Conservation (phyloP, 2,113 vertebrate species). For the Ariopsis seemanni region DNA sequence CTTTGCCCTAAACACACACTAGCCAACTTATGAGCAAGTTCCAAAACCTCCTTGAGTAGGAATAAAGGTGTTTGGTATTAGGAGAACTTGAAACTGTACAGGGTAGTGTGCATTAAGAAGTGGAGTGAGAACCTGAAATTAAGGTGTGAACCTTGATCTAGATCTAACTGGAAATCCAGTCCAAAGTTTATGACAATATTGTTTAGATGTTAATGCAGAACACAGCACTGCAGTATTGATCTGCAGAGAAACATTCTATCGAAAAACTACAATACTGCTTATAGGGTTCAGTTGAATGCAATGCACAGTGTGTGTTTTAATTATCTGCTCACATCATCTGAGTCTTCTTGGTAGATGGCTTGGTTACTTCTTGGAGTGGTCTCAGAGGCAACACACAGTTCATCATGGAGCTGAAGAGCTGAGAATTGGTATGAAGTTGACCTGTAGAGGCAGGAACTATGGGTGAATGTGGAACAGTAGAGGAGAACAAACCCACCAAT, state of each 20-base stretch:
- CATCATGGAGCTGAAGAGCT: conserved; percentile 68
- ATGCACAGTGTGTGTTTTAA: neutral
- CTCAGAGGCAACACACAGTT: conserved; percentile 51
- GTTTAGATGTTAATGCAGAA: neutral
- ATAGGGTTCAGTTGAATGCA: neutral
- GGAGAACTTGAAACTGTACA: neutral
- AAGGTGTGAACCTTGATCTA: neutral
- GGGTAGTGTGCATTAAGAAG: no score
- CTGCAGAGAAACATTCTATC: neutral
- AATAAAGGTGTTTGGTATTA: neutral
- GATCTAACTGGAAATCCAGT: neutral
- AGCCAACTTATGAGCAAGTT: neutral
- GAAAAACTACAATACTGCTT: neutral
- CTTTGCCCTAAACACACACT: neutral
- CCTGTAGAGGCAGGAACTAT: conserved; percentile 57
- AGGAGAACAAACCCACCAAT: neutral
- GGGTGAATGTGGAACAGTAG: neutral
- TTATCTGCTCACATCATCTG: conserved; percentile 66
- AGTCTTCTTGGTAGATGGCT: conserved; percentile 63
- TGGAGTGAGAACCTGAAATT: neutral
- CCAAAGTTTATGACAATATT: neutral
- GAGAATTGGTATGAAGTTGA: conserved; percentile 71
- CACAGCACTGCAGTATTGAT: neutral
- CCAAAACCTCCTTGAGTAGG: neutral
- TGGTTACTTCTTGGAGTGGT: conserved; percentile 62